Evolutionary conservation across 2,888 invertebrate species (phyloP).

Genomic region (Rotaria socialis): DNA sequence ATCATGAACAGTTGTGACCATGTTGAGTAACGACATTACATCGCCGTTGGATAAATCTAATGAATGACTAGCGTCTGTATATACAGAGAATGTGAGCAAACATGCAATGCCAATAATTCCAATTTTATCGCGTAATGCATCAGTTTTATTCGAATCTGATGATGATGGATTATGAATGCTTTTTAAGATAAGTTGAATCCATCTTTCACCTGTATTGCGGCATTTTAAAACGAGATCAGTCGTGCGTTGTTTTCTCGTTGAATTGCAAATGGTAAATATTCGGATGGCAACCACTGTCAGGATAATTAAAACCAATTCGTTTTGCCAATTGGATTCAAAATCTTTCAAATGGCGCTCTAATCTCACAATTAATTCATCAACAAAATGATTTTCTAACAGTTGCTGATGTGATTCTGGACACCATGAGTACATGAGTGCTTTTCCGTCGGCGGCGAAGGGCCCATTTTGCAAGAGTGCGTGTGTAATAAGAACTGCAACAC

Average conservation of each 20-base stretch:
- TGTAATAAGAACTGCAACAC: constrained; percentile 23
- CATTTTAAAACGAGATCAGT: constrained; percentile 10
- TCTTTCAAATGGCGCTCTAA: constrained; percentile 56
- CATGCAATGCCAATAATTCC: not conserved
- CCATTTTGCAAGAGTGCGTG: constrained; percentile 28
- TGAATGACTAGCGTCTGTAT: not conserved
- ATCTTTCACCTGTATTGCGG: not conserved
- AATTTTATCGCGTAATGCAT: constrained; percentile 8
- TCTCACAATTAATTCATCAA: constrained; percentile 8
- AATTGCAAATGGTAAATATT: constrained; percentile 3
- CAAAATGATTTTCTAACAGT: constrained; percentile 3
- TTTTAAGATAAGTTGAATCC: constrained; percentile 14
- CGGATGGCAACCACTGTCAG: not conserved
- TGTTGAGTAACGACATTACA: not conserved
- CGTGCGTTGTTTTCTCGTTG: not conserved
- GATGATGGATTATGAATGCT: not conserved
- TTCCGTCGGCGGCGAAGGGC: not conserved
- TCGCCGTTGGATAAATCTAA: not conserved
- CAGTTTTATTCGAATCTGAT: not conserved
- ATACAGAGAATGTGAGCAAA: not conserved
- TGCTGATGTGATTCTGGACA: constrained; percentile 26
- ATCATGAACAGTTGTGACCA: not conserved
- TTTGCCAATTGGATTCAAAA: constrained; percentile 16
- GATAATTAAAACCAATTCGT: constrained; percentile 2
- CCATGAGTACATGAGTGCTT: not conserved